Percentiles rank a stretch among this genome's conserved stretches.
phyloP scores from a whole-genome alignment of 2,113 vertebrate species.

The Limnothrissa miodon region DNA sequence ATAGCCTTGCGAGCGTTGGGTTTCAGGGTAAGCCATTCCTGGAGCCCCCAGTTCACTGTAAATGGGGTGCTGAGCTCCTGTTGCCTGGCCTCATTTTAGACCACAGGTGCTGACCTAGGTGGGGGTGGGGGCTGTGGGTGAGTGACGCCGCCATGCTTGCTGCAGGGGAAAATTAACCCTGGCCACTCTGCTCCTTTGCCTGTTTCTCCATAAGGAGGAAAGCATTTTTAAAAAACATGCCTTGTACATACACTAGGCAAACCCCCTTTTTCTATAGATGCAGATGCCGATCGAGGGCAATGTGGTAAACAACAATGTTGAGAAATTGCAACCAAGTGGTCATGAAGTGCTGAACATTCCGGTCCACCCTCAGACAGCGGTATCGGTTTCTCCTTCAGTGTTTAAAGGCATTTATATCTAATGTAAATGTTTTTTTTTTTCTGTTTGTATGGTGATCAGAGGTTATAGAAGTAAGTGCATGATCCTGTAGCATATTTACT shows the following conservation, averaged over 20 bases:
- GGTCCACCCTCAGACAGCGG: background rate
- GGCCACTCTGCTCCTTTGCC: constrained; percentile 30
- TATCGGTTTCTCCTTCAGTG: background rate
- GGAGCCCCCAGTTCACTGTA: constrained; percentile 75
- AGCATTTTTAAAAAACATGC: background rate
- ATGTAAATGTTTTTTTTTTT: too few relatives aligned
- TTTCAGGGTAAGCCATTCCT: constrained; percentile 73
- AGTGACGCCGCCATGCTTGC: constrained; percentile 62
- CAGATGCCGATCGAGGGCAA: too few relatives aligned
- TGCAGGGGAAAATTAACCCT: constrained; percentile 70
- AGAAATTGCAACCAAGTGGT: too few relatives aligned
- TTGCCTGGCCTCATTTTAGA: constrained; percentile 74
- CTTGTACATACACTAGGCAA: background rate
- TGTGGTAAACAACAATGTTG: too few relatives aligned
- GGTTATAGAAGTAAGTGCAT: too few relatives aligned
- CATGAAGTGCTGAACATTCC: background rate
- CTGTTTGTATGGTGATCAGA: too few relatives aligned
- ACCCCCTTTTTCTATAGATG: too few relatives aligned
- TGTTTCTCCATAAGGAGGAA: constrained; percentile 46
- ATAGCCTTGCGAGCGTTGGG: constrained; percentile 67
- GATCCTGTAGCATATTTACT: background rate
- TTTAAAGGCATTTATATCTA: background rate
- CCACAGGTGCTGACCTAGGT: constrained; percentile 81
- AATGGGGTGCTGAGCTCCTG: constrained; percentile 72
- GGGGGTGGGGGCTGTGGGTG: background rate